These are phyloP conservation scores for Arenicola marina DNA, from an alignment of 2,888 invertebrate species.

Conservation along the genomic window DNA sequence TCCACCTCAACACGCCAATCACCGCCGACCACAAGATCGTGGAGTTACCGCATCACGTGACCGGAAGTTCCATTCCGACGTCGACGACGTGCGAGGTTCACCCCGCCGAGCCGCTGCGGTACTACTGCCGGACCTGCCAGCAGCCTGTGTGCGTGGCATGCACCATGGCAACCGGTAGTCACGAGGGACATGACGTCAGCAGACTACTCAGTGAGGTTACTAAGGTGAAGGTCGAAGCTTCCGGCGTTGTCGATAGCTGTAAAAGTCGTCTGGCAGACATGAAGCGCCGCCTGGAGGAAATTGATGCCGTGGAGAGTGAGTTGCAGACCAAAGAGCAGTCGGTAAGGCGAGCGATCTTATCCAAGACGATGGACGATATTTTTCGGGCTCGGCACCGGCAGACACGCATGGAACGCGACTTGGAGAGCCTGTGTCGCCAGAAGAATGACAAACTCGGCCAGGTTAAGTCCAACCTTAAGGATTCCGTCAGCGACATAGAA, in stretches of 20 bases:
- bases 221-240: not conserved
- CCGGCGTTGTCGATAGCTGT: not conserved
- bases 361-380: conserved; percentile 17
- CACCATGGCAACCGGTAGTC: conserved; percentile 9
- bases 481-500: not conserved
- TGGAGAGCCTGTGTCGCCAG: not conserved
- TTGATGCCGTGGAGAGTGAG: conserved; percentile 5
- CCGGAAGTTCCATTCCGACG: not conserved
- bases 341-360: conserved; percentile 8
- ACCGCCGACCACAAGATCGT: conserved; percentile 16
- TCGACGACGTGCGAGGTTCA: conserved; percentile 11
- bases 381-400: conserved; percentile 5
- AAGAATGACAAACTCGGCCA: too few relatives aligned
- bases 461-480: too few relatives aligned
- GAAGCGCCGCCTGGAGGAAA: not conserved
- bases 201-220: conserved; percentile 5
- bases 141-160: conserved; percentile 16
- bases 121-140: conserved; percentile 15
- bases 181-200: conserved; percentile 11
- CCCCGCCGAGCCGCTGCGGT: conserved; percentile 8
- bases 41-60: not conserved
- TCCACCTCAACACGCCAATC: conserved; percentile 8
- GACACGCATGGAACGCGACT: conserved; percentile 18
- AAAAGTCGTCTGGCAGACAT: not conserved
- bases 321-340: conserved; percentile 10